phyloP scores from a whole-genome alignment of 2,797 vertebrate genomes.

The Eidolon dupreanum region DNA sequence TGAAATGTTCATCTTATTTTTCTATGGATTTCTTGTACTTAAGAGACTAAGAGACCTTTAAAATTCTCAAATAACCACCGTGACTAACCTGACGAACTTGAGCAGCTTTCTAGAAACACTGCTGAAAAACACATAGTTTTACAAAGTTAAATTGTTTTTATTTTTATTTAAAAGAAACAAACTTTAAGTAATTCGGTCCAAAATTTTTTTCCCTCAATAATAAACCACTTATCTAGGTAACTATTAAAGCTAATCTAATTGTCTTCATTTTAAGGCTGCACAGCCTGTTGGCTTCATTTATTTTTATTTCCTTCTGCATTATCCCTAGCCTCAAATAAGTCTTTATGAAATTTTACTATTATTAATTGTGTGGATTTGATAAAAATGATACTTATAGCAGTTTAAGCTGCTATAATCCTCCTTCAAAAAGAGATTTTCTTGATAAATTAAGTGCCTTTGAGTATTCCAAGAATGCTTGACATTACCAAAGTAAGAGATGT shows the following conservation, averaged over 20 bases:
- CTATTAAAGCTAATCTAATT: neutral
- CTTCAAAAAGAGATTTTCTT: neutral
- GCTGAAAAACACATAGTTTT: neutral
- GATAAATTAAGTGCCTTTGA: neutral
- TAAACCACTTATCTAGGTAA: neutral
- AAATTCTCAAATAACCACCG: neutral
- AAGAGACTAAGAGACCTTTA: neutral
- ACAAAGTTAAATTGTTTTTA: neutral
- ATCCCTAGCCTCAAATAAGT: neutral
- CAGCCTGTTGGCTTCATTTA: neutral
- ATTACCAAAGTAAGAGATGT: neutral
- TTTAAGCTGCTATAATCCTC: neutral
- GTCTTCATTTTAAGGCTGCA: neutral
- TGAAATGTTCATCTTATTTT: neutral
- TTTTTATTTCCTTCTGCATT: neutral
- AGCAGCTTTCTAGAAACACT: neutral
- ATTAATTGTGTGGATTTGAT: neutral
- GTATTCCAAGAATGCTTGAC: neutral
- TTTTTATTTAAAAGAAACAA: neutral
- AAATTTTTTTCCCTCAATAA: neutral
- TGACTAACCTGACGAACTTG: neutral
- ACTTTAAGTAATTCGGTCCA: neutral
- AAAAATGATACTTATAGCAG: neutral
- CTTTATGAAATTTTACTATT: neutral
- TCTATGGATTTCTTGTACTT: neutral